These are phyloP conservation scores for Prenolepis imparis DNA, from an alignment of 2,888 invertebrate genomes.

Conservation along the genomic window DNA sequence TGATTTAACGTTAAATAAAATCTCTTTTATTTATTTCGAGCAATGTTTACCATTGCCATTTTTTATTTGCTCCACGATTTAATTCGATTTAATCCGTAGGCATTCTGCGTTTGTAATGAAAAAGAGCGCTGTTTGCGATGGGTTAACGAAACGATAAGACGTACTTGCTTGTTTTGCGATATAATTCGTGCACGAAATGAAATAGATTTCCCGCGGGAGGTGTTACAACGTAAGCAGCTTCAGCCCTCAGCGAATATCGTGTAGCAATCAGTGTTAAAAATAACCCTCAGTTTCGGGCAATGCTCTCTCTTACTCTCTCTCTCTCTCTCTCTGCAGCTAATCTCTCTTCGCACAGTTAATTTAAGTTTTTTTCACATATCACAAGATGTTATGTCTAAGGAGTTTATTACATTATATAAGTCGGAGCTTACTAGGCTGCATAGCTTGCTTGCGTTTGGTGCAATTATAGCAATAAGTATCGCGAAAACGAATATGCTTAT, in stretches of 20 bases:
- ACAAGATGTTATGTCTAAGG: neutral
- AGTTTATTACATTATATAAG: neutral
- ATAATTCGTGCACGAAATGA: slow-evolving; percentile 53
- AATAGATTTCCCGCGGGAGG: slow-evolving; percentile 55
- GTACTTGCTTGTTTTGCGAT: slow-evolving; percentile 37
- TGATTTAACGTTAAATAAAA: slow-evolving; percentile 1
- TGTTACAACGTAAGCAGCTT: slow-evolving; percentile 34
- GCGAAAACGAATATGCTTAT: neutral
- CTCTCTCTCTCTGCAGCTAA: neutral
- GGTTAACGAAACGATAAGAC: slow-evolving; percentile 41
- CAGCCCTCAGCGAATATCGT: slow-evolving; percentile 11
- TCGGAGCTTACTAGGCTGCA: neutral
- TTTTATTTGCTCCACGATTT: slow-evolving; percentile 9
- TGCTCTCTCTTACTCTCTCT: no score
- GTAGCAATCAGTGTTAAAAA: slow-evolving; percentile 43
- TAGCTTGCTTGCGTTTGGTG: no score
- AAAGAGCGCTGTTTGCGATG: slow-evolving; percentile 13
- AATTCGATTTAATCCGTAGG: slow-evolving; percentile 36
- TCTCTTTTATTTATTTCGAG: slow-evolving; percentile 5
- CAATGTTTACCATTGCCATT: neutral
- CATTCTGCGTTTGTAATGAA: slow-evolving; percentile 23
- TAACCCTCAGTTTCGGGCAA: slow-evolving; percentile 17
- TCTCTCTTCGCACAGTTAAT: neutral
- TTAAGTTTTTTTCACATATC: neutral
- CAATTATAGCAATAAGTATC: slow-evolving; percentile 11